Conservation (phyloP, 2,797 vertebrate genomes). For the Pseudochirops corinnae region DNA sequence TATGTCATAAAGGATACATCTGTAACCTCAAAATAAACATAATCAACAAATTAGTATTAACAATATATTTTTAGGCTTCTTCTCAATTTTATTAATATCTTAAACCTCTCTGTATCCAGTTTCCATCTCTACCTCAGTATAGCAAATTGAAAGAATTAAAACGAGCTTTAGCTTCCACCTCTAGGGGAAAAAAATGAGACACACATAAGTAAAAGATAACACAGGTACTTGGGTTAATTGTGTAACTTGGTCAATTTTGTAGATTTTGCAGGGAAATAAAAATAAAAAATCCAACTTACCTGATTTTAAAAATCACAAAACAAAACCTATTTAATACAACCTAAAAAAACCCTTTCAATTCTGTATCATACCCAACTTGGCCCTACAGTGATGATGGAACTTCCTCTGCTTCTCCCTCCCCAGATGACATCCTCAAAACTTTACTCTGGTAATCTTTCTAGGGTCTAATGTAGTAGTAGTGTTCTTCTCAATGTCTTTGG, state of each 20-base stretch:
- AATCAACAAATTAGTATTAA: background rate
- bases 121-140: background rate
- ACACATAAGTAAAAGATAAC: background rate
- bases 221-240: background rate
- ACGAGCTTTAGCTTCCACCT: background rate
- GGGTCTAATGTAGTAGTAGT: background rate
- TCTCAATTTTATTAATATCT: constrained; percentile 7
- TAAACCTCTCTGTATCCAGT: background rate
- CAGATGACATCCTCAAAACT: background rate
- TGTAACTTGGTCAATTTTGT: background rate
- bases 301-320: background rate
- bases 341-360: background rate
- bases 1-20: background rate
- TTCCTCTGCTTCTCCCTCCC: background rate
- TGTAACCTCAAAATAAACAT: background rate
- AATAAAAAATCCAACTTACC: background rate
- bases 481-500: background rate
- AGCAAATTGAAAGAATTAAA: background rate
- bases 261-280: background rate
- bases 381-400: background rate
- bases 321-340: background rate
- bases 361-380: background rate
- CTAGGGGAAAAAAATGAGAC: background rate
- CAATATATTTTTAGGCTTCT: background rate
- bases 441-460: background rate